These are phyloP conservation scores for Holocentrus rufus DNA, from an alignment of 2,797 vertebrate species.

Conservation along the genomic window DNA sequence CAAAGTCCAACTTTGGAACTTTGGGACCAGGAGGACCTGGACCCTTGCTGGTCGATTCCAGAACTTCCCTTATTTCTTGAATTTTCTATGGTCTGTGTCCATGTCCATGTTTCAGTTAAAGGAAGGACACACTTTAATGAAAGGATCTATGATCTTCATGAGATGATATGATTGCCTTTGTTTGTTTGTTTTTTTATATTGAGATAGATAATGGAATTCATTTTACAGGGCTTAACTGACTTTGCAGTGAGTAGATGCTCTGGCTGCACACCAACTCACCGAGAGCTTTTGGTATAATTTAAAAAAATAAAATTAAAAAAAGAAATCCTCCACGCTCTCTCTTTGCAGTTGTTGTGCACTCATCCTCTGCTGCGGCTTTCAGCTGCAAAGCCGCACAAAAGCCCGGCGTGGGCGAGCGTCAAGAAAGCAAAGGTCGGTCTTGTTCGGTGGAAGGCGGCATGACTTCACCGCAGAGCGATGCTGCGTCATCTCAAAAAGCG, in stretches of 20 bases:
- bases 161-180: neutral
- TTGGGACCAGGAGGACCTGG: neutral
- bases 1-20: constrained; percentile 8
- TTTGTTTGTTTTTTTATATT: constrained; percentile 24
- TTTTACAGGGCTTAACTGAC: constrained; percentile 9
- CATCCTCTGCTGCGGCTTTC: neutral
- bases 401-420: no score
- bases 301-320: no score
- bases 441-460: no score
- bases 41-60: neutral
- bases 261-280: no score
- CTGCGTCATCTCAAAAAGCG: no score
- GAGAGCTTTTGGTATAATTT: no score
- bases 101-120: constrained; percentile 4
- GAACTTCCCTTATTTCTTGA: neutral
- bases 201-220: constrained; percentile 12
- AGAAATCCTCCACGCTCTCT: no score
- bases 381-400: neutral
- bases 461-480: no score
- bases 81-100: neutral
- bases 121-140: neutral
- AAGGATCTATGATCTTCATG: no score
- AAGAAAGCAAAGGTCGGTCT: no score
- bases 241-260: neutral
- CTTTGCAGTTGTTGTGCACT: neutral